Evolutionary conservation across 2,888 invertebrate genomes (phyloP), one percentile per base, ranked within the genome.

Genomic region (Dynastes maya): DNA sequence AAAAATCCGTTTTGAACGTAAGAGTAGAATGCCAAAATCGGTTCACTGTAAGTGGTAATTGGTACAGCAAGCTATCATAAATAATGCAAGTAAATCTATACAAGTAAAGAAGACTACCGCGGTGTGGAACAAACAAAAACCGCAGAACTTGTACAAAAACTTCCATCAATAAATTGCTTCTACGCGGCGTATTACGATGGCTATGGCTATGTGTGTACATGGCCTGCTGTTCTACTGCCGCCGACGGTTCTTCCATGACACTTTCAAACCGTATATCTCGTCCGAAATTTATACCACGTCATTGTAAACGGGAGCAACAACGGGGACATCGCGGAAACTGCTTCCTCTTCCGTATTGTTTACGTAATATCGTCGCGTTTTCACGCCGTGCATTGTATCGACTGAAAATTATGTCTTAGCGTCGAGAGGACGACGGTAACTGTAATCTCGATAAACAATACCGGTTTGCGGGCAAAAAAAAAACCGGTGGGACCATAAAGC

Each of bases 91-190:
- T 16, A 40, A 74, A 63, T 74, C n/a, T 51, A 67, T 45, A 8
- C 9, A 40, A 16, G 65, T 45, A 45, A 67, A 67, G 65, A 40
- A 71, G 71, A 55, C 55, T 55, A 61, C 72, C 22, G 11, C 2
- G 29, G 32, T 29, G 13, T 74, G 32, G 40, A 61, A 63, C 72
- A 61, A 74, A 74, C 72, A 74, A 74, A 74, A 74, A 74, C 72
- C 61, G 72, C 61, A 74, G 64, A 76, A 11, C 27, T 27, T 29
- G 61, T 40, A 77, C 71, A 80, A 77, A 80, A 80, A 80, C 76
- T 76, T 67, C 80, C 78, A 79, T 80, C 81, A 80, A 81, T 81
- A 81, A 81, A 81, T 81, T 81, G 81, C 79, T 78, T 80, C 79
- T 79, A 80, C 79, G 78, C 40, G 40, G 40, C 37, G 40, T 22